These are phyloP conservation scores for Chironomus tentans DNA, from an alignment of 2,888 invertebrate species.

Conservation along the genomic window DNA sequence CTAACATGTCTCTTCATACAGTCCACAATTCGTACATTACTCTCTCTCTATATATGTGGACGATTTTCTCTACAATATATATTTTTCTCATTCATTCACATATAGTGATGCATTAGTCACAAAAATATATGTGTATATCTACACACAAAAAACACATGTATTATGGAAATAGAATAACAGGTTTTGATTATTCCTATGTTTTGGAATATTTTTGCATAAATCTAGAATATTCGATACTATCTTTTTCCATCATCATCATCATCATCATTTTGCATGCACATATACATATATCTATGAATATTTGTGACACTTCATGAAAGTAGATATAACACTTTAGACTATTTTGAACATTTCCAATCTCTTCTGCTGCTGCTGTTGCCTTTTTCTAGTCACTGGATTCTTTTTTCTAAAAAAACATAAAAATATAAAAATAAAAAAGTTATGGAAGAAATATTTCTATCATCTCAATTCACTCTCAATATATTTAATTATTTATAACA, in stretches of 20 bases:
- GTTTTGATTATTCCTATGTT: conserved; percentile 22
- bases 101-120: neutral
- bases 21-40: neutral
- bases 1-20: neutral
- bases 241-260: conserved; percentile 18
- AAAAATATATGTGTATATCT: neutral
- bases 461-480: neutral
- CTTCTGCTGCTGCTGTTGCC: too few species aligned
- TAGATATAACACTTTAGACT: neutral
- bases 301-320: conserved; percentile 1
- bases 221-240: conserved; percentile 19
- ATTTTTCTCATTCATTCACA: neutral
- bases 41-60: too few species aligned
- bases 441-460: neutral
- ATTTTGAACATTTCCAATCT: neutral
- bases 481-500: conserved; percentile 8
- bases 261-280: neutral
- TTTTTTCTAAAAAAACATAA: neutral
- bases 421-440: neutral
- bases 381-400: too few species aligned
- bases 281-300: neutral
- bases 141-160: conserved; percentile 16
- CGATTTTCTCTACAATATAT: neutral
- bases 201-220: conserved; percentile 25
- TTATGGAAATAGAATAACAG: conserved; percentile 23